A percentile compares a stretch with the other conserved stretches of the same genome.
Conservation (phyloP, 2,113 vertebrate genomes). For the Ornithorhynchus anatinus region DNA sequence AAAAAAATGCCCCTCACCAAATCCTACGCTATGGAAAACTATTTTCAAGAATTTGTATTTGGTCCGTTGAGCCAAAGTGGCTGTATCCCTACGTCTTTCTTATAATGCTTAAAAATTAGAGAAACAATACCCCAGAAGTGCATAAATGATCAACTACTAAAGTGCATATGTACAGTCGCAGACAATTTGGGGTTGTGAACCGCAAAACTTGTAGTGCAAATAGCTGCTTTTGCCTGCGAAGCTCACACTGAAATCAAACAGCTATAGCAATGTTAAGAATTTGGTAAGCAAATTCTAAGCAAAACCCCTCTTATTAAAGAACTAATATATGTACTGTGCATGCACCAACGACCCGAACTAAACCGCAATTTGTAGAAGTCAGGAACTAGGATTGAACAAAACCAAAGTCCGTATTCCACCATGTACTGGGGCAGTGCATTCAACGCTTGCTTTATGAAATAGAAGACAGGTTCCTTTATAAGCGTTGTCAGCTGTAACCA, state of each 20-base stretch:
- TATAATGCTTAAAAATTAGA: slow-evolving; percentile 57
- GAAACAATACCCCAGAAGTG: slow-evolving; percentile 52
- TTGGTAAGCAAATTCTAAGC: slow-evolving; percentile 36
- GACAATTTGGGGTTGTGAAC: slow-evolving; percentile 53
- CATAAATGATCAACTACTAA: slow-evolving; percentile 65
- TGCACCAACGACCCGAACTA: slow-evolving; percentile 52
- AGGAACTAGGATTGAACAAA: too few relatives aligned
- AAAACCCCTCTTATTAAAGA: slow-evolving; percentile 27
- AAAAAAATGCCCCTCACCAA: slow-evolving; percentile 47
- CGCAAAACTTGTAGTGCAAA: slow-evolving; percentile 73
- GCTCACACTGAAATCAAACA: slow-evolving; percentile 43
- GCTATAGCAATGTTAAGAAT: slow-evolving; percentile 33
- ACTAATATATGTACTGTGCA: slow-evolving; percentile 36
- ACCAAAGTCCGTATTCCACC: slow-evolving; percentile 13
- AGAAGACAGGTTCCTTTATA: slow-evolving; percentile 38
- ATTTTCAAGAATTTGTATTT: slow-evolving; percentile 64
- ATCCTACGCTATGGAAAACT: slow-evolving; percentile 54
- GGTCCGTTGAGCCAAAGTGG: slow-evolving; percentile 65
- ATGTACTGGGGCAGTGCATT: slow-evolving; percentile 22
- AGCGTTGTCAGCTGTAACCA: slow-evolving; percentile 15
- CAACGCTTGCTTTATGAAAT: slow-evolving; percentile 6
- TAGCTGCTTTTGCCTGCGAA: slow-evolving; percentile 57
- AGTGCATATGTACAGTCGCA: slow-evolving; percentile 74
- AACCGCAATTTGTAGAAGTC: slow-evolving; percentile 22
- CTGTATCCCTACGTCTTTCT: slow-evolving; percentile 48